phyloP scores from a whole-genome alignment of 2,888 invertebrate genomes.

The Rapana venosa region DNA sequence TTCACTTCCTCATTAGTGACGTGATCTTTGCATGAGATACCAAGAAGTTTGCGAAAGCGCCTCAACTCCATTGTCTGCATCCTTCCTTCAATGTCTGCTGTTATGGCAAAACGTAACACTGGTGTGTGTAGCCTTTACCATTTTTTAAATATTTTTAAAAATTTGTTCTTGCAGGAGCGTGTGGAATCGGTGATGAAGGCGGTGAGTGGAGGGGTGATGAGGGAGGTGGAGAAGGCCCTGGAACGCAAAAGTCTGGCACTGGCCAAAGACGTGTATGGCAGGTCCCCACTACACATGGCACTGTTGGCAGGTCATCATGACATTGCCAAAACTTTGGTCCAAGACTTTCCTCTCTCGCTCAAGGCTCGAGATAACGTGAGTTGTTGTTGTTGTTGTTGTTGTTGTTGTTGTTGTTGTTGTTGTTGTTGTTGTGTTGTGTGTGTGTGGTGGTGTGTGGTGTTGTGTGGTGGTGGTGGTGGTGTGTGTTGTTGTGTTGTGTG shows the following conservation, averaged over 20 bases:
- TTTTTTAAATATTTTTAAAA: neutral
- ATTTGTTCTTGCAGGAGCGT: slow-evolving; percentile 51
- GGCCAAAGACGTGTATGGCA: slow-evolving; percentile 59
- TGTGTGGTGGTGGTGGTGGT: no score
- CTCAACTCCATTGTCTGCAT: no score
- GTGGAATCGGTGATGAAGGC: slow-evolving; percentile 52
- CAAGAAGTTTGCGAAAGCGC: no score
- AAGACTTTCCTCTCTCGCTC: slow-evolving; percentile 58
- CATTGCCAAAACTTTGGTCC: slow-evolving; percentile 58
- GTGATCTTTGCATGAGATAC: no score
- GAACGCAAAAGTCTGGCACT: slow-evolving; percentile 57
- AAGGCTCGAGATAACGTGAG: slow-evolving; percentile 69
- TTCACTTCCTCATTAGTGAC: no score
- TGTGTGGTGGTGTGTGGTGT: no score
- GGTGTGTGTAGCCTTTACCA: neutral
- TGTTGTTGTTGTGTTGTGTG: no score
- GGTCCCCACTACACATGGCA: slow-evolving; percentile 66
- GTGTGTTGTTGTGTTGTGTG: no score
- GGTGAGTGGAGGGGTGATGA: slow-evolving; percentile 46
- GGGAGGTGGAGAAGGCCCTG: slow-evolving; percentile 56
- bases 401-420: no score
- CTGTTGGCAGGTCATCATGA: slow-evolving; percentile 60
- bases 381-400: slow-evolving; percentile 25
- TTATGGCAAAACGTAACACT: no score
- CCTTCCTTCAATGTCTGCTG: no score